Evolutionary conservation across 2,797 vertebrate species (phyloP).

Genomic region (Hypotaenidia philippensis): DNA sequence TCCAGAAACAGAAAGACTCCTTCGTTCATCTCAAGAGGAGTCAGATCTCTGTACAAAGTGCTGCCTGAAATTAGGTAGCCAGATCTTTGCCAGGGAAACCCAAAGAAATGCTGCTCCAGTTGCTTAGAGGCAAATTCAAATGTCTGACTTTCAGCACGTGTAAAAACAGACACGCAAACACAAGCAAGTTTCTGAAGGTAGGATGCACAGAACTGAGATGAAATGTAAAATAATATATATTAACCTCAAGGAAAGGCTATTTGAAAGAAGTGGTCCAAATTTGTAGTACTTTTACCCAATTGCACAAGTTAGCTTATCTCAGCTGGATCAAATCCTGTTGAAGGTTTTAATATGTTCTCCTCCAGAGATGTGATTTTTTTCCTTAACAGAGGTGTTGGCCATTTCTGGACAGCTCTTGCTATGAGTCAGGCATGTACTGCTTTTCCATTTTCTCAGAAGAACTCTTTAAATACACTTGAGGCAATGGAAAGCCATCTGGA

Average conservation of each 20-base stretch:
- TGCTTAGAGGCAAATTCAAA: neutral
- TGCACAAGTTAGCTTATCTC: conserved; percentile 14
- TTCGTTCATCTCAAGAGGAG: neutral
- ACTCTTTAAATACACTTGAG: conserved; percentile 51
- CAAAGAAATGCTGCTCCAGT: neutral
- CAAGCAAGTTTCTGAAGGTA: neutral
- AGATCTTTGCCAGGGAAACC: neutral
- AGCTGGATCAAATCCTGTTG: neutral
- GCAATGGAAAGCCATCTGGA: conserved; percentile 72
- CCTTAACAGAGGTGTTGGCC: conserved; percentile 61
- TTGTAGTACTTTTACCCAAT: neutral
- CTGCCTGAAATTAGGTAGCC: neutral
- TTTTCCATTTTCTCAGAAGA: conserved; percentile 71
- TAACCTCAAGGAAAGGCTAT: neutral
- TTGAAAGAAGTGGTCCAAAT: neutral
- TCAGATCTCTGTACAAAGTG: neutral
- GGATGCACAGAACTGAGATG: neutral
- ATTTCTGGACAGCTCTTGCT: conserved; percentile 30
- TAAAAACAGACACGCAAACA: neutral
- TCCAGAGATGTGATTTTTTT: conserved; percentile 33
- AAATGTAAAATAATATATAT: neutral
- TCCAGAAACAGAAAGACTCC: neutral
- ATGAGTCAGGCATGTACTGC: conserved; percentile 42
- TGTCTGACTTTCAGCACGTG: neutral
- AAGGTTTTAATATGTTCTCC: neutral